A percentile compares a stretch with the other conserved stretches of the same genome.
These are phyloP conservation scores for Chloebia gouldiae DNA, from an alignment of 2,113 vertebrate species.

Conservation along the genomic window DNA sequence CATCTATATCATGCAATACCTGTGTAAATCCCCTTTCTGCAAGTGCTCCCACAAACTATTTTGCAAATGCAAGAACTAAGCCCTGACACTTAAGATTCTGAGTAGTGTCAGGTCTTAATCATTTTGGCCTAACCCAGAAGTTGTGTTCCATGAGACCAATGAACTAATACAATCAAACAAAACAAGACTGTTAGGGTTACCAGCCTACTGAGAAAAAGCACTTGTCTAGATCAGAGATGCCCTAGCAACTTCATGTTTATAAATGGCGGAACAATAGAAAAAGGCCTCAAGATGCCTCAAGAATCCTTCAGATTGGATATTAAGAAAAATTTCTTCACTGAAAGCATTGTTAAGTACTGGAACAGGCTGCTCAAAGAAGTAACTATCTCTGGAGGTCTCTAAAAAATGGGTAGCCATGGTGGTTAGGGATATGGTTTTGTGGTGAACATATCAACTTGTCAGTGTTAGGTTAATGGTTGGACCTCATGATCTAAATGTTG, in stretches of 20 bases:
- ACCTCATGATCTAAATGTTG: neutral
- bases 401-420: fast-evolving
- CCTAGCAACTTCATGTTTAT: neutral
- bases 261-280: neutral
- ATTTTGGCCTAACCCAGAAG: neutral
- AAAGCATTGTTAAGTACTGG: neutral
- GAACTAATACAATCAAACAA: neutral
- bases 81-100: neutral
- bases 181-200: neutral
- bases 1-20: neutral
- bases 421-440: neutral
- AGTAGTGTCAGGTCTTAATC: neutral
- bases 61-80: neutral
- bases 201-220: neutral
- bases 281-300: neutral
- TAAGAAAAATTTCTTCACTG: neutral
- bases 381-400: neutral
- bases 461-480: neutral
- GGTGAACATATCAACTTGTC: neutral
- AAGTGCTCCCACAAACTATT: neutral
- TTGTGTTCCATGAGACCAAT: neutral
- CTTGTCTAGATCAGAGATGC: neutral
- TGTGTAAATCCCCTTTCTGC: neutral
- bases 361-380: neutral
- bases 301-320: neutral